A percentile compares a stretch with the other conserved stretches of the same genome.
phyloP scores from a whole-genome alignment of 2,797 vertebrate species.

The Pelochelys cantorii region DNA sequence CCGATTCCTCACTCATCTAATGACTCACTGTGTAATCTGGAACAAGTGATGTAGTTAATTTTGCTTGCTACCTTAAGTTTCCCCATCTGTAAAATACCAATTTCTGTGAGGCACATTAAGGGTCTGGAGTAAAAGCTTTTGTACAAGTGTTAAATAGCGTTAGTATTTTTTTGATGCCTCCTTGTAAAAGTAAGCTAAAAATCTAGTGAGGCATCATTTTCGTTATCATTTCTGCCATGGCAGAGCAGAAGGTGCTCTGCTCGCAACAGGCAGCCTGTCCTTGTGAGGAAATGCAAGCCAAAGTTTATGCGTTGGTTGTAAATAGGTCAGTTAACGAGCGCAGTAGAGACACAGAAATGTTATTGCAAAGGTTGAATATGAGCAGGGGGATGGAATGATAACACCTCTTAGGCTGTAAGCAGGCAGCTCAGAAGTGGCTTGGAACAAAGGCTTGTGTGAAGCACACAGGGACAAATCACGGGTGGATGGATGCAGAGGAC shows the following conservation, averaged over 20 bases:
- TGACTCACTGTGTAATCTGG: background rate
- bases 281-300: constrained; percentile 36
- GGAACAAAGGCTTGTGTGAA: background rate
- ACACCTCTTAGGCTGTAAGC: background rate
- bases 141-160: background rate
- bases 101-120: constrained; percentile 30
- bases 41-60: background rate
- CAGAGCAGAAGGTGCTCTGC: background rate
- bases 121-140: constrained; percentile 3
- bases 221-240: background rate
- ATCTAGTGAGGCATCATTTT: background rate
- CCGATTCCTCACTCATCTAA: background rate
- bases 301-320: constrained; percentile 17
- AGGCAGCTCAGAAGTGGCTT: background rate
- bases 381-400: background rate
- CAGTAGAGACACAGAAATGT: background rate
- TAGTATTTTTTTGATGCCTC: background rate
- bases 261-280: background rate
- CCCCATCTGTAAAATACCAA: background rate
- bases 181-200: constrained; percentile 25
- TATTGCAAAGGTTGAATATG: background rate
- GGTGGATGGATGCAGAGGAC: background rate
- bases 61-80: background rate
- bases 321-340: background rate
- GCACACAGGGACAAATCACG: background rate